Base-by-base conservation (phyloP, 2,888 invertebrate genomes). In the Drosophila anomalata region DNA sequence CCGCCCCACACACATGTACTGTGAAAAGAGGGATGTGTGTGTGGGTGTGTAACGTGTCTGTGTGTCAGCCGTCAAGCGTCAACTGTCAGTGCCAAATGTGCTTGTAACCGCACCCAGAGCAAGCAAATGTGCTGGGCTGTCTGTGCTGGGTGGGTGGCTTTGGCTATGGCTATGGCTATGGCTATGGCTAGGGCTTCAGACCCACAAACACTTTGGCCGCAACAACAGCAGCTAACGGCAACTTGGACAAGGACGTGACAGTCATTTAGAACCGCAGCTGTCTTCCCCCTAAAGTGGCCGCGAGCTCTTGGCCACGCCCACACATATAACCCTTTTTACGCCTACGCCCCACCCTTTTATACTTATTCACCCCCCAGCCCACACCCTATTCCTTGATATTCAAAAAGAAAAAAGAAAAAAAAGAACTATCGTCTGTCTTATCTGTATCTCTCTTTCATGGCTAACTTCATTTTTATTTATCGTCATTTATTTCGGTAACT, bases 1-100 rank as follows among this genome's bases (percentile, higher is more conserved):
- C 14, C 44, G 42, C 39, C 56, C 63, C 17, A 39, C 33, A 48
- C 33, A 46, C 53, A 54, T 60, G 48, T 48, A 17, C 42, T 31
- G 47, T 58, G 47, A 22, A 53, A 47, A 22, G 33, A 39, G 58
- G 52, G 54, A 26, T 74, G 20, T 48, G 58, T 22, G 22, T 22
- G 22, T 22, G 22, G 2, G 22, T 24, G 22, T 46, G 26, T 39
- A 31, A 70, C 76, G 73, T 68, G 75, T 77, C 77, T 76, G 76
- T 87, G 77, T 82, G 81, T 84, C 89, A 85, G 80, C 63, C 86
- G 76, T 84, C 84, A 88, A 84, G 87, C 87, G 79, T 88, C 88
- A 87, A 81, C 90, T 90, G 89, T 88, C 89, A 90, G 83, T 90
- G 90, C 89, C 88, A 89, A 85, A 85, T 85, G 84, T 88, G 84